These are phyloP conservation scores for Brenthis ino DNA, from an alignment of 2,888 invertebrate genomes.

Conservation along the genomic window DNA sequence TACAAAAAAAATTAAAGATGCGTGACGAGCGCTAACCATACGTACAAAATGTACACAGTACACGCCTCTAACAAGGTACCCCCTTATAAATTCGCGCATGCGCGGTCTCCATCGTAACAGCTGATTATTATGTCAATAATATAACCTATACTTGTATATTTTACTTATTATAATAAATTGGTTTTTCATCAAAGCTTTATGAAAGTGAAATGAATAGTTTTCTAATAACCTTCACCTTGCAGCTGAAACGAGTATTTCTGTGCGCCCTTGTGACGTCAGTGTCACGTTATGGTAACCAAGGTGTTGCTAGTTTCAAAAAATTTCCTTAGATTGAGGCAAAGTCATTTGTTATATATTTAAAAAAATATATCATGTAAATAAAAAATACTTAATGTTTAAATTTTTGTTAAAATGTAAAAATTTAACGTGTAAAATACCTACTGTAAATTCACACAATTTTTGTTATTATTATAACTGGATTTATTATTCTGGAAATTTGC, in stretches of 20 bases:
- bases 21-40: background rate
- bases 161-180: background rate
- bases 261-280: constrained; percentile 76
- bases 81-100: constrained; percentile 47
- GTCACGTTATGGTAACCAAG: constrained; percentile 56
- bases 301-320: constrained; percentile 55
- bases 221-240: constrained; percentile 74
- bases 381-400: no score
- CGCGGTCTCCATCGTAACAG: constrained; percentile 50
- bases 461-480: no score
- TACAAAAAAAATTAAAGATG: background rate
- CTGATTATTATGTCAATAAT: constrained; percentile 63
- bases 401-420: no score
- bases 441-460: no score
- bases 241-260: constrained; percentile 74
- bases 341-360: constrained; percentile 3
- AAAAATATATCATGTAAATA: background rate
- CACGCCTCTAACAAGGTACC: background rate
- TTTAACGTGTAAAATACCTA: no score
- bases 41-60: no score
- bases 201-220: constrained; percentile 29
- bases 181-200: constrained; percentile 12
- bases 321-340: constrained; percentile 26
- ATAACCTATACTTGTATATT: constrained; percentile 28
- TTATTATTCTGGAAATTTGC: no score